Evolutionary conservation across 2,797 vertebrate species (phyloP), one percentile per base, ranked within the genome.

Genomic region (Myotis planiceps): DNA sequence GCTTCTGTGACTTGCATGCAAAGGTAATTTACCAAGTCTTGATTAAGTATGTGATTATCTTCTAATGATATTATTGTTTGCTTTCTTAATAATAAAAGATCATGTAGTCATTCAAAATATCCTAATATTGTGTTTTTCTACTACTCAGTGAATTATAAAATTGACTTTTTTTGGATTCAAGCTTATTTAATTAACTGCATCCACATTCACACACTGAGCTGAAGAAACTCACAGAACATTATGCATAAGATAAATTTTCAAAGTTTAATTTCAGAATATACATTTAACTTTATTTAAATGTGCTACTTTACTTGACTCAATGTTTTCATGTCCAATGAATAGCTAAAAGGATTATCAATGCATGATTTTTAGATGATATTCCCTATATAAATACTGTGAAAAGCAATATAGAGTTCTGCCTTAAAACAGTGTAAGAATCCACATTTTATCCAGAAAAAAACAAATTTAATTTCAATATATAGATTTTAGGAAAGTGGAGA

Each of bases 251-350:
- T 8, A 42, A 1, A 55, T 55, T 92, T 92, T 85, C n/a, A 23
- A 75, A 69, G 29, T 58, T 71, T 18, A 84, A 80, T 75, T 71
- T 81, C 6, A 47, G 14, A 91, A 53, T 18, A 13, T 8, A 9
- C 18, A 65, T 71, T 39, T 47, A 76, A 42, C 39, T 85, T 82
- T 87, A 75, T 72, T 92, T 95, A 37, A 55, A 42, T 16, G 27
- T 82, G 32, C 8, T 83, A 23, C 0, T 45, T 32, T 63, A 23
- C 12, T 39, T 88, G 2, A 42, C 69, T 81, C 29, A 34, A 63
- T 82, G 65, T 89, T 3, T 84, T 89, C 13, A 27, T 66, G 4
- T 68, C 4, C 10, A 75, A 16, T 63, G n/a, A 83, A 12, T 34
- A 79, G 34, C 4, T 68, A 39, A 42, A 42, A 65, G 1, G 1